Evolutionary conservation across 1,140 invertebrate species (phyloP).

Genomic region (Bombus sibiricus): DNA sequence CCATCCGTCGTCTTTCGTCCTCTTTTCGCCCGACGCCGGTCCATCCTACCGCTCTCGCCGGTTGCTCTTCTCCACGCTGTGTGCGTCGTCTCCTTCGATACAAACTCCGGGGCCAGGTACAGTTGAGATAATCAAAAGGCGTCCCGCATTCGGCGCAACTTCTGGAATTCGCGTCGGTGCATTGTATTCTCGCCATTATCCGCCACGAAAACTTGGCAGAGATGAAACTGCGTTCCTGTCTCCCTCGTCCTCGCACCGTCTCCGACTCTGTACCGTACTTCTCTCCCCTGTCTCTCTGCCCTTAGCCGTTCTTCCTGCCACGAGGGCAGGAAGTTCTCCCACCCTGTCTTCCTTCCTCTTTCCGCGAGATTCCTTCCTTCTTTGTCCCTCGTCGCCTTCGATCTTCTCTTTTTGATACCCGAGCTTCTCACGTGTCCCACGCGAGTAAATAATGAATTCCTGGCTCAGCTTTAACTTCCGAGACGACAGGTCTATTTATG

Average conservation of each 20-base stretch:
- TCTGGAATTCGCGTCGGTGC: constrained; percentile 65
- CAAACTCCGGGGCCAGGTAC: constrained; percentile 55
- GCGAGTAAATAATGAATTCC: constrained; percentile 38
- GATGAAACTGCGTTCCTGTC: constrained; percentile 37
- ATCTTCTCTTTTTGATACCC: constrained; percentile 8
- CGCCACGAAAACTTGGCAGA: constrained; percentile 62
- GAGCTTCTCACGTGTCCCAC: background rate
- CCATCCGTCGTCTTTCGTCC: constrained; percentile 2
- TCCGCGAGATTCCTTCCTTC: background rate
- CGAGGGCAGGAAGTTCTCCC: background rate
- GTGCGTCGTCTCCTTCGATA: constrained; percentile 54
- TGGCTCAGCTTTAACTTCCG: constrained; percentile 17
- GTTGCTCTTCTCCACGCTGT: background rate
- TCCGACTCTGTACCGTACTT: too few species aligned
- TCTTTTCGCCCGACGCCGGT: constrained; percentile 41
- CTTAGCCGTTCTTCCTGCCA: constrained; percentile 1
- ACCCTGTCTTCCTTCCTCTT: background rate
- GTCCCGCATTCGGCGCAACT: constrained; percentile 61
- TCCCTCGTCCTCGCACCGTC: background rate
- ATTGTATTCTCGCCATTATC: constrained; percentile 65
- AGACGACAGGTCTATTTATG: background rate
- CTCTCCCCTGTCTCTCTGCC: background rate
- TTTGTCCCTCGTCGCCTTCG: background rate
- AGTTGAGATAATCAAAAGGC: constrained; percentile 70
- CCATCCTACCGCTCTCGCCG: constrained; percentile 27